These are phyloP conservation scores for Drosophila punjabiensis DNA, from an alignment of 1,140 invertebrate species.

Conservation along the genomic window DNA sequence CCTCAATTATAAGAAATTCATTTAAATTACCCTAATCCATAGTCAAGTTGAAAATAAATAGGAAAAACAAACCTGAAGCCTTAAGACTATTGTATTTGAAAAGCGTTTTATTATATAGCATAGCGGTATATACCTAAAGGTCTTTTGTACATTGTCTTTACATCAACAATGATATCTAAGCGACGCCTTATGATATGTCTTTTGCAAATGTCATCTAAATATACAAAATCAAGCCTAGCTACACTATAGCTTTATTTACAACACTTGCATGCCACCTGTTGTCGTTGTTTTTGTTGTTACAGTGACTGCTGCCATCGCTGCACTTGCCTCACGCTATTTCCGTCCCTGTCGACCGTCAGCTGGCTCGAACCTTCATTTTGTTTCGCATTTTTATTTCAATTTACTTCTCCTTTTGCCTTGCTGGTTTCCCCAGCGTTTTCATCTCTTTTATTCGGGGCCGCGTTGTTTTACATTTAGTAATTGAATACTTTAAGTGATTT, in stretches of 20 bases:
- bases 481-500: constrained; percentile 81
- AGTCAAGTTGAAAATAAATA: too few species aligned
- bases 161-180: background rate
- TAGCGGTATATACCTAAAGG: too few species aligned
- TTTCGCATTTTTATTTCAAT: constrained; percentile 69
- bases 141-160: too few species aligned
- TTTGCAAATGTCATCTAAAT: background rate
- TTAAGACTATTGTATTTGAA: too few species aligned
- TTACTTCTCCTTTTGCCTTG: constrained; percentile 49
- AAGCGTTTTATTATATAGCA: too few species aligned
- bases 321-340: constrained; percentile 55
- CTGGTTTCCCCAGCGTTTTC: constrained; percentile 29
- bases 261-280: constrained; percentile 58
- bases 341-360: constrained; percentile 39
- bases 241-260: background rate
- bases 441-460: constrained; percentile 28
- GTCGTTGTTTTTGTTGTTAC: constrained; percentile 61
- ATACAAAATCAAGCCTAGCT: background rate
- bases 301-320: constrained; percentile 30
- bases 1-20: too few species aligned
- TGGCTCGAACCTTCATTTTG: constrained; percentile 54
- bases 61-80: too few species aligned
- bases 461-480: constrained; percentile 70
- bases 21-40: too few species aligned
- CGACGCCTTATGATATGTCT: background rate